phyloP scores from a whole-genome alignment of 2,888 invertebrate genomes.

The Orthonychiurus folsomi region DNA sequence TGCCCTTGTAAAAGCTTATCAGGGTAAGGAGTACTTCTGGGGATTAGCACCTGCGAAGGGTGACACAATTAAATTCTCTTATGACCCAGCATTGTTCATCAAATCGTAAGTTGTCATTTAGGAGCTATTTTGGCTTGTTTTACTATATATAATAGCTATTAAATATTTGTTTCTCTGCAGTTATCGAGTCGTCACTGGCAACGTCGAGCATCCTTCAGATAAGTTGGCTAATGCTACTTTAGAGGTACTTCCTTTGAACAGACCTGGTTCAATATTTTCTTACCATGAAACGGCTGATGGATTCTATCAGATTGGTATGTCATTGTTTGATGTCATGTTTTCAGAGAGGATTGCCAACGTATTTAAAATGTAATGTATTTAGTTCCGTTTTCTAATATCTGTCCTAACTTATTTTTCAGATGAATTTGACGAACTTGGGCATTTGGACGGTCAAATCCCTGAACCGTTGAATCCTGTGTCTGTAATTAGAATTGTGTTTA shows the following conservation, averaged over 20 bases:
- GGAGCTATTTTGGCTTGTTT: background rate
- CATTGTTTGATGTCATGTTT: background rate
- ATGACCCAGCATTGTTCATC: conserved; percentile 60
- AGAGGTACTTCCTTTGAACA: conserved; percentile 57
- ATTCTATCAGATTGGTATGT: conserved; percentile 1
- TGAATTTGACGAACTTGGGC: conserved; percentile 68
- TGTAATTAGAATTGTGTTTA: conserved; percentile 66
- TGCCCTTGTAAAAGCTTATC: conserved; percentile 69
- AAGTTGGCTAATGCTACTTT: conserved; percentile 77
- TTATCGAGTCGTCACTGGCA: conserved; percentile 76
- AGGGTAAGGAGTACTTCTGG: conserved; percentile 85
- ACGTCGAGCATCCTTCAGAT: conserved; percentile 79
- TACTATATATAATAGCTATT: background rate
- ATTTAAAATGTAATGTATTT: too few relatives aligned
- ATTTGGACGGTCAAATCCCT: conserved; percentile 64
- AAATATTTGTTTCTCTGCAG: conserved; percentile 47
- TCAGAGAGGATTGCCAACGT: too few relatives aligned
- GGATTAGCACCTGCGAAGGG: conserved; percentile 74
- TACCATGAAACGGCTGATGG: conserved; percentile 3
- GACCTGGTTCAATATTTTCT: background rate
- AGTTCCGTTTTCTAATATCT: background rate
- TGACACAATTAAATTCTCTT: conserved; percentile 70
- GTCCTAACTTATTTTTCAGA: conserved; percentile 46
- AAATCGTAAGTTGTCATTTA: conserved; percentile 54
- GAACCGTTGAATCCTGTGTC: conserved; percentile 59